These are phyloP conservation scores for Thomomys bottae DNA, from an alignment of 2,113 vertebrate genomes.

Conservation along the genomic window DNA sequence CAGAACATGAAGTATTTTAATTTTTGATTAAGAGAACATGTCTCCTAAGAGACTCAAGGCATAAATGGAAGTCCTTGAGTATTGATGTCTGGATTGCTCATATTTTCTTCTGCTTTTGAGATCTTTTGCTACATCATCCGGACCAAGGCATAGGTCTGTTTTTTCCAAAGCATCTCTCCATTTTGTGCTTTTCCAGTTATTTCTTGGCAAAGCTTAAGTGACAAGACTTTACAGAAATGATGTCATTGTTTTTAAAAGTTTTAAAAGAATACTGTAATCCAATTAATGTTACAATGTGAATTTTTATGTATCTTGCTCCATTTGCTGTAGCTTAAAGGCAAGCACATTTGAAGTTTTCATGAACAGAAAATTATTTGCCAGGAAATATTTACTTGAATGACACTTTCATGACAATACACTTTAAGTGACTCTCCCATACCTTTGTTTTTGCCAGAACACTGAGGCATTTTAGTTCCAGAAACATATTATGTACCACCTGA, in stretches of 20 bases:
- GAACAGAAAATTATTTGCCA: slow-evolving; percentile 32
- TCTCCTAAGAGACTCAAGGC: neutral
- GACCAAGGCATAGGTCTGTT: neutral
- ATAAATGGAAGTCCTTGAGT: neutral
- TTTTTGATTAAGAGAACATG: slow-evolving; percentile 57
- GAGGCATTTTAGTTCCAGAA: slow-evolving; percentile 59
- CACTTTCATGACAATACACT: neutral
- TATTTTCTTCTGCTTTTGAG: slow-evolving; percentile 2
- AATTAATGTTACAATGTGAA: neutral
- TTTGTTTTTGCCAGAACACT: slow-evolving; percentile 4
- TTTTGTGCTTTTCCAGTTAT: neutral
- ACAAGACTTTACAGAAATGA: neutral
- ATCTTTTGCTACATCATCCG: neutral
- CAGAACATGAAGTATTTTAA: slow-evolving; percentile 58
- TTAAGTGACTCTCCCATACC: slow-evolving; percentile 43
- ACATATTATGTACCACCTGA: slow-evolving; percentile 24
- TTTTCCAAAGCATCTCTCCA: slow-evolving; percentile 30
- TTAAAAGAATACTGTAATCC: neutral
- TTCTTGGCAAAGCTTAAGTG: neutral
- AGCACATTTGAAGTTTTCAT: neutral
- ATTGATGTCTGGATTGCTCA: neutral
- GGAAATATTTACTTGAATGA: slow-evolving; percentile 48
- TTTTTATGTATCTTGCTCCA: slow-evolving; percentile 28
- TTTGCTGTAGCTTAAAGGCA: slow-evolving; percentile 39
- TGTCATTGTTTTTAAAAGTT: neutral